These are phyloP conservation scores for Phrynocephalus vlangalii DNA, from an alignment of 2,797 vertebrate genomes.

Conservation along the genomic window DNA sequence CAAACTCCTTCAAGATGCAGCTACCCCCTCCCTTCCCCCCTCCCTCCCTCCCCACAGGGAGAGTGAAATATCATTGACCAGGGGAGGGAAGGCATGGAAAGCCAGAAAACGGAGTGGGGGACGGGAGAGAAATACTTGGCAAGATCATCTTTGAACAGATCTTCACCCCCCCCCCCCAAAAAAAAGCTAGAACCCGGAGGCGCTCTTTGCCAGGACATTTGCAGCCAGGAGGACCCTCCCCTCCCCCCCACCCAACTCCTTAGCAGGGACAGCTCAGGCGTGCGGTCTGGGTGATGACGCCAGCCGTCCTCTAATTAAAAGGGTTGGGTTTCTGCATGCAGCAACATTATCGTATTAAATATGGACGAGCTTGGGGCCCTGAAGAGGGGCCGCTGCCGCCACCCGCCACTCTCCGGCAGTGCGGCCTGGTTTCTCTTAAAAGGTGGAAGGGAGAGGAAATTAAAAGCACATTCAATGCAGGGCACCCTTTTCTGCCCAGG, in stretches of 20 bases:
- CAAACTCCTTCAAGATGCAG: background rate
- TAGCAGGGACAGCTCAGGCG: background rate
- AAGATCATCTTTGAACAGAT: too few species aligned
- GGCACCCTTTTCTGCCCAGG: background rate
- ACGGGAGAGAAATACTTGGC: too few species aligned
- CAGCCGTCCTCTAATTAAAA: background rate
- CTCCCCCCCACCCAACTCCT: too few species aligned
- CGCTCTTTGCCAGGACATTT: too few species aligned
- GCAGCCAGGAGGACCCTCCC: too few species aligned
- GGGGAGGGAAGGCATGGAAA: background rate
- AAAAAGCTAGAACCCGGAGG: too few species aligned
- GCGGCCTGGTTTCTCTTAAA: background rate
- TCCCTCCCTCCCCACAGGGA: background rate
- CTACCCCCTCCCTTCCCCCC: too few species aligned
- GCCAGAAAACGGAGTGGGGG: too few species aligned
- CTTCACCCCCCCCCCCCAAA: too few species aligned
- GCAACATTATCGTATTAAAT: background rate
- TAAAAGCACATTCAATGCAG: slow-evolving; percentile 9
- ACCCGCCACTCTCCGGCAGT: background rate
- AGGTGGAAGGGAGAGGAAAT: slow-evolving; percentile 19
- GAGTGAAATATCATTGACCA: background rate
- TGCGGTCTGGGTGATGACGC: background rate
- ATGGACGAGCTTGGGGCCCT: background rate
- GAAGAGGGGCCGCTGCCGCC: background rate
- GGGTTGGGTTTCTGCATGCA: background rate